Evolutionary conservation across 1,140 invertebrate genomes (phyloP).

Genomic region (Drosophila nannoptera): DNA sequence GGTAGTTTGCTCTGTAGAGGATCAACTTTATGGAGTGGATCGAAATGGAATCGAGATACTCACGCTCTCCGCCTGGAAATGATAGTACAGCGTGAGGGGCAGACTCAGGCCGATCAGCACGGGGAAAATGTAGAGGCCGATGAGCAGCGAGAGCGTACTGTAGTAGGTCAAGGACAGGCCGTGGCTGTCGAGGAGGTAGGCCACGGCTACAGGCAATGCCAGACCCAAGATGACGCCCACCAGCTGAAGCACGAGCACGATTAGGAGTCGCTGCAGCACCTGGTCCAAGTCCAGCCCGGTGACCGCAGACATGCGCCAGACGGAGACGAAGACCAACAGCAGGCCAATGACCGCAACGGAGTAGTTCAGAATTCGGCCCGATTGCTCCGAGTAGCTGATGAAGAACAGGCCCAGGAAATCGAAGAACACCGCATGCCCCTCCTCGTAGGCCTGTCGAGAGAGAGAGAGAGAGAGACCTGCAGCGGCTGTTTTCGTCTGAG

Average conservation of each 20-base stretch:
- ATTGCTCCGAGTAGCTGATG: conserved; percentile 81
- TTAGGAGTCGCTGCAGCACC: conserved; percentile 47
- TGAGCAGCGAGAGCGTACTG: conserved; percentile 82
- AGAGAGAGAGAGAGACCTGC: conserved; percentile 80
- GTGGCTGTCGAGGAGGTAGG: conserved; percentile 71
- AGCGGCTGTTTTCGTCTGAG: not conserved
- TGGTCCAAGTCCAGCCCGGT: conserved; percentile 28
- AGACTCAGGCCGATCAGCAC: conserved; percentile 77
- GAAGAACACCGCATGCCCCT: conserved; percentile 85
- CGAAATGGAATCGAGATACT: conserved; percentile 31
- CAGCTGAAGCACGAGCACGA: conserved; percentile 53
- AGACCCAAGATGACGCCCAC: conserved; percentile 76
- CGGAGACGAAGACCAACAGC: conserved; percentile 77
- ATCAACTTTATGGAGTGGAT: not conserved
- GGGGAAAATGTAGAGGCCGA: conserved; percentile 82
- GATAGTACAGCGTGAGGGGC: conserved; percentile 76
- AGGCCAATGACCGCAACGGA: conserved; percentile 79
- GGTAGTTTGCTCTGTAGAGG: conserved; percentile 47
- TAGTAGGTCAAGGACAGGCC: conserved; percentile 85
- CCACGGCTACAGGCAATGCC: conserved; percentile 79
- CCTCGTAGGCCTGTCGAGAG: conserved; percentile 66
- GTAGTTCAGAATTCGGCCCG: conserved; percentile 81
- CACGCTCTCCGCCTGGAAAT: conserved; percentile 81
- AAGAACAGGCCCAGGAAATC: conserved; percentile 88
- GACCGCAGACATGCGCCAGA: conserved; percentile 55